Evolutionary conservation across 2,113 vertebrate genomes (phyloP), one percentile per base, ranked within the genome.

Genomic region (Beaufortia kweichowensis): DNA sequence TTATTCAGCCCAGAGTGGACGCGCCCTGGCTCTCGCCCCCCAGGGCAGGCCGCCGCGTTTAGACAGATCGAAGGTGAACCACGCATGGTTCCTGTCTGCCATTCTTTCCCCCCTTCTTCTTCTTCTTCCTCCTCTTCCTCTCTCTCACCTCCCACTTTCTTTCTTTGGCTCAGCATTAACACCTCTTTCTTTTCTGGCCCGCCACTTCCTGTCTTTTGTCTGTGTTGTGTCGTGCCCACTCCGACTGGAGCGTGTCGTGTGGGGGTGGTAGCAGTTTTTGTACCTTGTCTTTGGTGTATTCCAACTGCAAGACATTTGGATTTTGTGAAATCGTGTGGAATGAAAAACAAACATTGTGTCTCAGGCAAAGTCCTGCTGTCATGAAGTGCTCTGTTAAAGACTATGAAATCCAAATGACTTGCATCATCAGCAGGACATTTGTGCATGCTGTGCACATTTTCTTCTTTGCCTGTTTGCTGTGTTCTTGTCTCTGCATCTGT

Each of bases 1-100:
- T 92, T 96, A 93, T 97, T 96, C 95, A 94, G 94, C 94, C 95
- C 93, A 0, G 92, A 94, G 89, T 95, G 95, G 95, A 89, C 93
- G 87, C 88, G 94, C 92, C 93, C 93, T 89, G 91, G 92, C 90
- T 83, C 89, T 85, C 88, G 57, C 86, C 91, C 93, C 91, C 89
- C 92, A 87, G 94, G 90, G 94, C 90, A 94, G 89, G 91, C 88
- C 79, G 90, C 91, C 92, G 91, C 93, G 86, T 95, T 94, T 94
- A 94, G 91, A 92, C 92, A 87, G 91, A 93, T 94, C 85, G 92
- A 95, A 97, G 95, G 95, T 96, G 95, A 96, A 96, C 92, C 87
- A 77, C 93, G 92, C 94, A 95, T 92, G 92, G 94, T 93, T 94
- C 94, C 92, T 93, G 86, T 81, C 83, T 89, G 88, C 83, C 86